Percentiles rank a stretch among this genome's conserved stretches.
Evolutionary conservation across 2,888 invertebrate species (phyloP).

Genomic region (Lysandra bellargus): DNA sequence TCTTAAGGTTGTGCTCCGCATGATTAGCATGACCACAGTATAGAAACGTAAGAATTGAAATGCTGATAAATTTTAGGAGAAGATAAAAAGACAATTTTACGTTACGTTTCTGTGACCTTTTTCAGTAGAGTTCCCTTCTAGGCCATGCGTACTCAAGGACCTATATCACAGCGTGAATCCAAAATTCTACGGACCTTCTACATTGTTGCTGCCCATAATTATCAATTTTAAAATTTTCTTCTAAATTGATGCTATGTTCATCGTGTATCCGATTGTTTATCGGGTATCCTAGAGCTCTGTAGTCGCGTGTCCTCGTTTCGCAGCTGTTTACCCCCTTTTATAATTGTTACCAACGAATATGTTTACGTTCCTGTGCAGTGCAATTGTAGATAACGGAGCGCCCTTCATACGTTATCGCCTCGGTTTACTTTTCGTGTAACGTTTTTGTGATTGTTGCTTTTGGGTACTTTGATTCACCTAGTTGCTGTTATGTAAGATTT

Average conservation of each 20-base stretch:
- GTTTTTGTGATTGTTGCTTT: slow-evolving; percentile 40
- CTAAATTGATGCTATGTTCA: neutral
- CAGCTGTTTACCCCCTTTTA: slow-evolving; percentile 49
- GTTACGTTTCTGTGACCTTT: too few relatives aligned
- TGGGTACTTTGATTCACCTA: neutral
- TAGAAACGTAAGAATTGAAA: too few relatives aligned
- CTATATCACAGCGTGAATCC: too few relatives aligned
- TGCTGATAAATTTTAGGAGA: too few relatives aligned
- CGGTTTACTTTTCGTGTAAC: slow-evolving; percentile 40
- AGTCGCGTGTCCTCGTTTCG: slow-evolving; percentile 15
- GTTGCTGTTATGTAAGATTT: neutral
- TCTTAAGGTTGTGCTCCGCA: too few relatives aligned
- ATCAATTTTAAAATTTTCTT: neutral
- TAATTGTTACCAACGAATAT: slow-evolving; percentile 55
- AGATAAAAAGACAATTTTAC: too few relatives aligned
- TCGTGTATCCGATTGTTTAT: slow-evolving; percentile 16
- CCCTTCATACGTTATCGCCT: slow-evolving; percentile 55
- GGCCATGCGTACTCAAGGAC: too few relatives aligned
- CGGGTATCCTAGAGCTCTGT: slow-evolving; percentile 37
- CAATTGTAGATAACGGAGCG: slow-evolving; percentile 56
- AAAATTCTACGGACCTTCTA: neutral
- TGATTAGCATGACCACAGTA: too few relatives aligned
- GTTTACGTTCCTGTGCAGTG: slow-evolving; percentile 55
- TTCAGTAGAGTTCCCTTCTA: too few relatives aligned
- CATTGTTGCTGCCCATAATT: neutral